Evolutionary conservation across 2,888 invertebrate species (phyloP).

Genomic region (Drosophila silvestris): DNA sequence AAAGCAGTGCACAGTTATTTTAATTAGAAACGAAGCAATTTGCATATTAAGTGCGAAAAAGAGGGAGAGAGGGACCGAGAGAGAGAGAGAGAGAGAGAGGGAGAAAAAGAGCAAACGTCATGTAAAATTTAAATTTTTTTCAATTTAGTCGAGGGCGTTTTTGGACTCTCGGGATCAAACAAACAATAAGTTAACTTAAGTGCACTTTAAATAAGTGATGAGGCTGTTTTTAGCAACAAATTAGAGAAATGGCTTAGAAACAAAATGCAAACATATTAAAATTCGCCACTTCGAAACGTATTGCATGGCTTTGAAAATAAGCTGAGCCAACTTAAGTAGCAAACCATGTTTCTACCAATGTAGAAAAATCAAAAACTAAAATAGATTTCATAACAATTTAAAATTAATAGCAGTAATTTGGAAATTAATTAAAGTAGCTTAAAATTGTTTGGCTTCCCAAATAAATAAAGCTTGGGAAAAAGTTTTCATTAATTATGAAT

Average conservation of each 20-base stretch:
- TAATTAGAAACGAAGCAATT: constrained; percentile 80
- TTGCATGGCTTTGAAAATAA: background rate
- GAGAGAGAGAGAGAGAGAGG: background rate
- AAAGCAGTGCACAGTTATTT: constrained; percentile 78
- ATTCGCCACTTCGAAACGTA: background rate
- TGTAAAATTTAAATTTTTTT: constrained; percentile 53
- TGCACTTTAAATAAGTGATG: constrained; percentile 54
- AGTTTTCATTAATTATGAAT: background rate
- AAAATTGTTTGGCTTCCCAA: background rate
- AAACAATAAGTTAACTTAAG: constrained; percentile 47
- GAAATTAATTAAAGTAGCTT: background rate
- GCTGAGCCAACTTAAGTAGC: background rate
- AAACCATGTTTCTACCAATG: background rate
- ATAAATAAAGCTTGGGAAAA: background rate
- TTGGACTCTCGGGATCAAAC: constrained; percentile 19
- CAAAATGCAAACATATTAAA: background rate
- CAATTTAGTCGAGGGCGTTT: constrained; percentile 37
- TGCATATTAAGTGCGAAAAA: constrained; percentile 69
- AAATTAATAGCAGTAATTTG: no score
- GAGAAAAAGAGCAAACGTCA: constrained; percentile 6
- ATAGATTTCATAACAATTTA: background rate
- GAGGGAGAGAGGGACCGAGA: background rate
- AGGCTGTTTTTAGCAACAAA: constrained; percentile 21
- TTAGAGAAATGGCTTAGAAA: constrained; percentile 21
- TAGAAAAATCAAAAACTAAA: background rate